These are phyloP conservation scores for Cichlasoma orientale DNA, from an alignment of 2,797 vertebrate species.

Conservation along the genomic window DNA sequence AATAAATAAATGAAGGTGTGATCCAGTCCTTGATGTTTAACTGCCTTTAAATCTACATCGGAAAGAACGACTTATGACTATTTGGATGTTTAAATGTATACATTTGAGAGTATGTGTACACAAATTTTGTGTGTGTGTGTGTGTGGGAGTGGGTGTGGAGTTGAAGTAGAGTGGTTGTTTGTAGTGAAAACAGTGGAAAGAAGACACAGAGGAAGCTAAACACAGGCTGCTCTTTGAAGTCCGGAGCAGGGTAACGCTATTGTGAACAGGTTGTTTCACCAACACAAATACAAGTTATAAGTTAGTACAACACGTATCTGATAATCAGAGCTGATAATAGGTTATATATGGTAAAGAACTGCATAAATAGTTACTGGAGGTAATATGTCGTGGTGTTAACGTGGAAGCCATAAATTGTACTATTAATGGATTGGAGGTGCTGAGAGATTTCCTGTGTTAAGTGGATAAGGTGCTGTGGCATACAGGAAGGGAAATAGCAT, in stretches of 20 bases:
- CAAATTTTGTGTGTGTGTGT: conserved; percentile 43
- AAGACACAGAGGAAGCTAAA: conserved; percentile 76
- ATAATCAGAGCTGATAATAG: conserved; percentile 9
- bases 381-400: neutral
- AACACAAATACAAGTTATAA: conserved; percentile 28
- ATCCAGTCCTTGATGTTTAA: neutral
- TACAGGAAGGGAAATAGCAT: conserved; percentile 60
- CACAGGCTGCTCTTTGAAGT: conserved; percentile 76
- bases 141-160: conserved; percentile 33
- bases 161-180: conserved; percentile 61
- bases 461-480: conserved; percentile 63
- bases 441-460: conserved; percentile 62
- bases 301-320: neutral
- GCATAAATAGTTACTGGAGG: conserved; percentile 12
- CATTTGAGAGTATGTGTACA: conserved; percentile 11
- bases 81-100: neutral
- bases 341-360: neutral
- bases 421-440: conserved; percentile 54
- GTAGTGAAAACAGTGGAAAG: conserved; percentile 71
- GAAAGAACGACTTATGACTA: neutral
- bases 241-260: conserved; percentile 44
- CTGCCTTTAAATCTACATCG: neutral
- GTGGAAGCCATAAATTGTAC: conserved; percentile 40
- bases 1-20: neutral
- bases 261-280: conserved; percentile 63